Evolutionary conservation across 2,113 vertebrate species (phyloP), one percentile per base, ranked within the genome.

Genomic region (Dinomys branickii): DNA sequence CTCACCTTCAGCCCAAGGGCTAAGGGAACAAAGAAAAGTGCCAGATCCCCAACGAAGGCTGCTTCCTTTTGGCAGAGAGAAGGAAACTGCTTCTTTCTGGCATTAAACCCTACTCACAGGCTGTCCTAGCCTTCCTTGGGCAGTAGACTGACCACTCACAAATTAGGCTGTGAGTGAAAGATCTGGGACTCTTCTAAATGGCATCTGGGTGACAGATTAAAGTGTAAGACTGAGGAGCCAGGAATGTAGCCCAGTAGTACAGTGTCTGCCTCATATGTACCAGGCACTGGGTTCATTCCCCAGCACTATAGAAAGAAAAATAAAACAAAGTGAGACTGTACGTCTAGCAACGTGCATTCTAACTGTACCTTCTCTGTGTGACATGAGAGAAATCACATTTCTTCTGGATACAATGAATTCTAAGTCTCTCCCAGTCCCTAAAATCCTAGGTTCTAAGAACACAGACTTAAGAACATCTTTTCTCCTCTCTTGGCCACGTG

Each of bases 361-460:
- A 93, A 67, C 20, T 94, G 52, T 41, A 86, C 16, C 33, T 89
- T 83, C 88, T 94, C 26, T 41, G 44, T 61, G 38, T 63, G 54
- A 95, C 58, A n/a, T 65, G 88, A n/a, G 44, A 90, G 90, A 88
- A 94, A 80, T 61, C 80, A 94, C 9, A 90, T 10, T 17, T 95
- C 69, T 28, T 86, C 52, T 71, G 4, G 93, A 85, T 56, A 58
- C 50, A 90, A 81, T 44, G 30, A 86, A 63, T 59, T 83, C 65
- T 94, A 81, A 85, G 61, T 63, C 16, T 65, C 65, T 95, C 20
- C 19, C 7, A 61, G 56, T 92, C 84, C 88, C 54, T 85, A 41
- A 92, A 90, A 35, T 69, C 35, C 58, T 87, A 11, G 28, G 61
- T 84, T 94, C 61, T 81, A 95, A 91, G 67, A 89, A 84, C 67